A percentile compares a stretch with the other conserved stretches of the same genome.
Evolutionary conservation across 1,140 invertebrate species (phyloP).

Genomic region (Trichomalopsis sarcophagae): DNA sequence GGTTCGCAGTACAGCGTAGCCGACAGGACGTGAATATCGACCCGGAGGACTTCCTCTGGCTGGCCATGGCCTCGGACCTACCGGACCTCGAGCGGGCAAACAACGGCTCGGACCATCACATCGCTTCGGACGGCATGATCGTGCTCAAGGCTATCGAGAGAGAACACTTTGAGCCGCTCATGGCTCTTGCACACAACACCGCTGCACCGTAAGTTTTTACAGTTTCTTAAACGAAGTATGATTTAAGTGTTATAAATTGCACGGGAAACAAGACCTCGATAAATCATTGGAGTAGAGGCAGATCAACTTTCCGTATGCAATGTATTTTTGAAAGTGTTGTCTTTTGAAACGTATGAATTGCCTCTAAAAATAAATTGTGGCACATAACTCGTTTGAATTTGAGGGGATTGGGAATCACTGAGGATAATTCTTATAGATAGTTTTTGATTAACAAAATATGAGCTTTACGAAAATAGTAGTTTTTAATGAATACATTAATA

Average conservation of each 20-base stretch:
- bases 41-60: constrained; percentile 81
- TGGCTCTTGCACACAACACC: constrained; percentile 80
- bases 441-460: no score
- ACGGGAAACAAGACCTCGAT: no score
- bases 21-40: constrained; percentile 78
- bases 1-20: constrained; percentile 79
- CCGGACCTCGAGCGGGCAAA: constrained; percentile 79
- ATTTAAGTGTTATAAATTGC: neutral
- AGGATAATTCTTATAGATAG: no score
- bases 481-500: no score
- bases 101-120: constrained; percentile 60
- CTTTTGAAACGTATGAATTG: no score
- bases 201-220: constrained; percentile 77
- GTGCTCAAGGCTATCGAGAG: constrained; percentile 63
- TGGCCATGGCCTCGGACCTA: constrained; percentile 87
- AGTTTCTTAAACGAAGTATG: neutral
- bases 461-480: no score
- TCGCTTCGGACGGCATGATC: constrained; percentile 62
- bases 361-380: no score
- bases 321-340: neutral
- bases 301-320: neutral
- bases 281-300: no score
- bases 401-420: no score
- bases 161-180: constrained; percentile 57
- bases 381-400: no score